phyloP scores from a whole-genome alignment of 2,797 vertebrate genomes.

The Pseudocheirus occidentalis region DNA sequence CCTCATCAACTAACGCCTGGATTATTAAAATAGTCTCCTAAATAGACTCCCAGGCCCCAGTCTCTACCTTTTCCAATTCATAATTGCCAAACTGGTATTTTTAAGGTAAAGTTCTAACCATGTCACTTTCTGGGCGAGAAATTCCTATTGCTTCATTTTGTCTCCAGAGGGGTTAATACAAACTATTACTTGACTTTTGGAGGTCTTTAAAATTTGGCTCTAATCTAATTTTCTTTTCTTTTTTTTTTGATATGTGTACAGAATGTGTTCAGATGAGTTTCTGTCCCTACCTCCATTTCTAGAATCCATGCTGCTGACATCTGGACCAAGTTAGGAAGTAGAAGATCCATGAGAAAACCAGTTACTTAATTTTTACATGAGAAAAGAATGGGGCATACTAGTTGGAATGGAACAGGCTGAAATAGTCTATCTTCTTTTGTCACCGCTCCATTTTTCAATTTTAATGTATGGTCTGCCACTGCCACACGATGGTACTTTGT shows the following conservation, averaged over 20 bases:
- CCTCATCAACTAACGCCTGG: neutral
- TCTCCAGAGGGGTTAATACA: neutral
- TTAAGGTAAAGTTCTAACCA: constrained; percentile 6
- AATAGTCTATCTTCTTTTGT: neutral
- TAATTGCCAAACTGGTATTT: neutral
- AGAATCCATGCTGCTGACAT: neutral
- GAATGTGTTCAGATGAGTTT: neutral
- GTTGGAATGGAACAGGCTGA: neutral
- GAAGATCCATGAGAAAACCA: neutral
- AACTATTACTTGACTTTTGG: neutral
- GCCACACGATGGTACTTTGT: neutral
- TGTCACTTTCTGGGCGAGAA: constrained; percentile 1
- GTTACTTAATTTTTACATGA: neutral
- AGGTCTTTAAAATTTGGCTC: constrained; percentile 1
- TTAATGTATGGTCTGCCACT: neutral
- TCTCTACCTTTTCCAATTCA: neutral
- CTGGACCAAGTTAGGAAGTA: neutral
- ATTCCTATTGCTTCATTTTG: neutral
- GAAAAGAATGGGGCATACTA: neutral
- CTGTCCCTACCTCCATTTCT: neutral
- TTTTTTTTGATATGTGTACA: neutral
- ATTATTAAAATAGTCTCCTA: neutral
- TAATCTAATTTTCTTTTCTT: neutral
- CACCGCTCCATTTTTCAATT: neutral
- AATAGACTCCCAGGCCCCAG: neutral